Evolutionary conservation across 2,888 invertebrate genomes (phyloP).

Genomic region (Lithophane socia): DNA sequence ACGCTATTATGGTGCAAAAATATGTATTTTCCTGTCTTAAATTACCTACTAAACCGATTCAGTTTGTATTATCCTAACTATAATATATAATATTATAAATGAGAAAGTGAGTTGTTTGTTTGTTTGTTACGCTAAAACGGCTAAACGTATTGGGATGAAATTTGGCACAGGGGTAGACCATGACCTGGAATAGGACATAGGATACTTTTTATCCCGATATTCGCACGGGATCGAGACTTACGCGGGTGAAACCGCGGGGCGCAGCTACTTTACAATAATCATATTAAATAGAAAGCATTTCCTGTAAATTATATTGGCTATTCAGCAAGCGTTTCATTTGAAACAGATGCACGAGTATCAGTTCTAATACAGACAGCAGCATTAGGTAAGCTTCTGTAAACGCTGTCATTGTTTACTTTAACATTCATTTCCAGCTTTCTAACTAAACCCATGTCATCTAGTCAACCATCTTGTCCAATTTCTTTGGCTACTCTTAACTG

Average conservation of each 20-base stretch:
- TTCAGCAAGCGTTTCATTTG: neutral
- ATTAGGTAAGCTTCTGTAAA: neutral
- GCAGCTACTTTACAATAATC: neutral
- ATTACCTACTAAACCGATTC: neutral
- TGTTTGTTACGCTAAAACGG: no score
- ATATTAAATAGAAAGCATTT: neutral
- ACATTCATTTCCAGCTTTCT: neutral
- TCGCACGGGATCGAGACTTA: no score
- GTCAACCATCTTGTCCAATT: neutral
- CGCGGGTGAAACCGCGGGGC: no score
- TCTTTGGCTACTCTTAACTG: neutral
- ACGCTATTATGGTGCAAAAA: neutral
- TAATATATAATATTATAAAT: no score
- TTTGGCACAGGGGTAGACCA: no score
- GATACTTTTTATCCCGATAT: no score
- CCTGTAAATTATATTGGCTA: neutral
- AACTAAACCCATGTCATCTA: neutral
- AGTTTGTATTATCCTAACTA: neutral
- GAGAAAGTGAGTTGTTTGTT: no score
- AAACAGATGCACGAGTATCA: neutral
- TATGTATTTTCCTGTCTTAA: slow-evolving; percentile 6
- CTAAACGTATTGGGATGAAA: no score
- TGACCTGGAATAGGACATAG: no score
- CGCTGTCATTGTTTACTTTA: neutral
- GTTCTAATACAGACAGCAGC: neutral